A percentile compares a stretch with the other conserved stretches of the same genome.
phyloP scores from a whole-genome alignment of 2,797 vertebrate genomes.

The Acestrorhynchus altus region DNA sequence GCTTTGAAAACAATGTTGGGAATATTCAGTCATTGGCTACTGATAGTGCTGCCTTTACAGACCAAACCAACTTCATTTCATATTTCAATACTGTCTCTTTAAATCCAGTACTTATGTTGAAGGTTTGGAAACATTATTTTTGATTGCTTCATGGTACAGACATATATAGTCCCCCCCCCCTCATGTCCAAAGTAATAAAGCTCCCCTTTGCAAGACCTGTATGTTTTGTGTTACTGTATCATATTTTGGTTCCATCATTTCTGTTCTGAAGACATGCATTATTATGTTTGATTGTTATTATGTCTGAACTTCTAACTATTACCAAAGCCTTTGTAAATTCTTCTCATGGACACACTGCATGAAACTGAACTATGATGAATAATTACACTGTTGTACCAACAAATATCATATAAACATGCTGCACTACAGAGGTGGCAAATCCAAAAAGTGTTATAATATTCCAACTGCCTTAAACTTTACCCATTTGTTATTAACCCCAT shows the following conservation, averaged over 20 bases:
- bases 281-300: constrained; percentile 38
- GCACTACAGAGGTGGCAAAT: too few relatives aligned
- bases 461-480: too few relatives aligned
- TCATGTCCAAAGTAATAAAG: constrained; percentile 61
- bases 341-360: neutral
- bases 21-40: neutral
- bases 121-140: constrained; percentile 24
- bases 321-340: constrained; percentile 1
- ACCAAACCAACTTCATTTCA: neutral
- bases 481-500: too few relatives aligned
- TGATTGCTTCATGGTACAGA: constrained; percentile 36
- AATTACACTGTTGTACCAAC: too few relatives aligned
- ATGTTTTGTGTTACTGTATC: constrained; percentile 61
- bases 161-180: constrained; percentile 33
- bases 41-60: neutral
- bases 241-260: constrained; percentile 54
- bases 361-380: neutral
- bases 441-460: too few relatives aligned
- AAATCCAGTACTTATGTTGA: constrained; percentile 54
- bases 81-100: constrained; percentile 45
- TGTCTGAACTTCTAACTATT: constrained; percentile 9
- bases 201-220: constrained; percentile 46
- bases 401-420: too few relatives aligned
- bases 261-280: constrained; percentile 13
- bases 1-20: neutral